Evolutionary conservation across 2,113 vertebrate genomes (phyloP).

Genomic region (Bubo blakistoni): DNA sequence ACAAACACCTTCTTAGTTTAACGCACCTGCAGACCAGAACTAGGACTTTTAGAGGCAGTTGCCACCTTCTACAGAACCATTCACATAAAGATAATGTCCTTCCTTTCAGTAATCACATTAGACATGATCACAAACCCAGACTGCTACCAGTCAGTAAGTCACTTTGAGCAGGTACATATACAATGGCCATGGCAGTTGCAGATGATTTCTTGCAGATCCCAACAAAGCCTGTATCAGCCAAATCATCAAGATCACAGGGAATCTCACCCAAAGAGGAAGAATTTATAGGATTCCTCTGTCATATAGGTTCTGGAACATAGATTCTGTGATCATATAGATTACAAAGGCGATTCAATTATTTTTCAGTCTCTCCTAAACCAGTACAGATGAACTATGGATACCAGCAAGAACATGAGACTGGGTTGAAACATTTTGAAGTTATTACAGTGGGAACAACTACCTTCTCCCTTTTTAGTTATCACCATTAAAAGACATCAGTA

Average conservation of each 20-base stretch:
- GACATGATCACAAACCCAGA: not conserved
- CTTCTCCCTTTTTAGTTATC: not conserved
- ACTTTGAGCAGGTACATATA: not conserved
- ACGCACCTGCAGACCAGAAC: not conserved
- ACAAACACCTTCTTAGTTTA: not conserved
- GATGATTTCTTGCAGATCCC: not conserved
- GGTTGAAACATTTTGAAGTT: not conserved
- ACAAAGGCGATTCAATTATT: not conserved
- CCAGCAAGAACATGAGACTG: not conserved
- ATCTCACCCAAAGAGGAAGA: not conserved
- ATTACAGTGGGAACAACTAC: not conserved
- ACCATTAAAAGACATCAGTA: not conserved
- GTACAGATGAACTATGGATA: not conserved
- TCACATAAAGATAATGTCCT: not conserved
- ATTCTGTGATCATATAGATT: not conserved
- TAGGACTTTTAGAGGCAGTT: not conserved
- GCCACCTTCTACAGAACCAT: not conserved
- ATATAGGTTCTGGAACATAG: not conserved
- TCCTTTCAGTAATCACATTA: not conserved
- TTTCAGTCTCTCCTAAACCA: not conserved
- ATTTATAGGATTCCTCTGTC: not conserved
- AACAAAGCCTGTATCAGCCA: not conserved
- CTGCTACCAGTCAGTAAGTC: not conserved
- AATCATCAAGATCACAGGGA: not conserved
- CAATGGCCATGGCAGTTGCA: not conserved